Base-by-base conservation (phyloP, 2,888 invertebrate genomes). In the Teinopalpus imperialis region DNA sequence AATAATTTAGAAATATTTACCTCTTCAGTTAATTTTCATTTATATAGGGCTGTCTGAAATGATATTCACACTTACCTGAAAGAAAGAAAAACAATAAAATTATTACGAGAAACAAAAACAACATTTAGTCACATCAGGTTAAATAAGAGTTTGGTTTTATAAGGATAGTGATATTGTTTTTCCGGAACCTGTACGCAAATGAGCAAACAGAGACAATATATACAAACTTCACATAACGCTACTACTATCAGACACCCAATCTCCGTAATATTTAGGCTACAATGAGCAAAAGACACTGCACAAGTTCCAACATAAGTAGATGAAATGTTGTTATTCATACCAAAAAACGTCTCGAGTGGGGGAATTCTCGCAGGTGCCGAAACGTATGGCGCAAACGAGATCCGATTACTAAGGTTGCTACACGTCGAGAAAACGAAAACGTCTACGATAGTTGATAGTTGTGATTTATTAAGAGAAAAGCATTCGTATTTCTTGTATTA, bases 11-110 rank as follows among this genome's bases (percentile, higher is more conserved):
- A n/a, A n/a, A n/a, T n/a, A n/a, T n/a, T n/a, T n/a, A n/a, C n/a
- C n/a, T n/a, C n/a, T n/a, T n/a, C n/a, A n/a, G n/a, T n/a, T n/a
- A n/a, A n/a, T n/a, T n/a, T n/a, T n/a, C n/a, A n/a, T n/a, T n/a
- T n/a, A n/a, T n/a, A n/a, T n/a, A n/a, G n/a, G n/a, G n/a, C n/a
- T n/a, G n/a, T n/a, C n/a, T n/a, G n/a, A n/a, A n/a, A n/a, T n/a
- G n/a, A n/a, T n/a, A n/a, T n/a, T n/a, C n/a, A n/a, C n/a, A 30
- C 30, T 30, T 30, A 30, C 30, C 30, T 30, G 30, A 30, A 30
- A 30, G 6, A 30, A n/a, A 12, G 12, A 29, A 12, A 29, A 1
- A 7, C 1, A 29, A 10, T 13, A 5, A 12, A 29, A 3, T 12
- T 9, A 24, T 4, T n/a, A 24, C n/a, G 5, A 5, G 4, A 3